phyloP scores from a whole-genome alignment of 2,888 invertebrate genomes.

The Caenorhabditis doughertyi region DNA sequence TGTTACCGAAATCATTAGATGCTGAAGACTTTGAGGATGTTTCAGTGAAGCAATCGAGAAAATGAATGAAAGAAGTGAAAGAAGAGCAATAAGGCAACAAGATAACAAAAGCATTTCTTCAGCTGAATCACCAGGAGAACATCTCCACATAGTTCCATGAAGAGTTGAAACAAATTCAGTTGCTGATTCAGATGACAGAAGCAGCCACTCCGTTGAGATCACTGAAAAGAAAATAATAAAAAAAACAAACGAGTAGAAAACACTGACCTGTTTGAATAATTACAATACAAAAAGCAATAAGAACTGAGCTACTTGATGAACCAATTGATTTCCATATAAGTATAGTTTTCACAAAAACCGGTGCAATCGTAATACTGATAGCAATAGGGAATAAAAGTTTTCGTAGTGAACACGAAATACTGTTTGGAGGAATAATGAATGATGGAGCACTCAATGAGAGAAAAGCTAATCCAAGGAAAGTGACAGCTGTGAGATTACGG shows the following conservation, averaged over 20 bases:
- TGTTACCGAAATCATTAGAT: constrained; percentile 67
- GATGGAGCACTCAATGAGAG: constrained; percentile 74
- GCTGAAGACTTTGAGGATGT: constrained; percentile 68
- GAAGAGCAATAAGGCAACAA: constrained; percentile 60
- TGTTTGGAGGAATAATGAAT: constrained; percentile 77
- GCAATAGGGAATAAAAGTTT: constrained; percentile 74
- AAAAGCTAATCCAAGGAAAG: constrained; percentile 72
- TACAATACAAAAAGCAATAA: constrained; percentile 58
- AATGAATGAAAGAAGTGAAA: constrained; percentile 66
- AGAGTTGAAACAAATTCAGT: constrained; percentile 66
- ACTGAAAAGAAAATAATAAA: constrained; percentile 62
- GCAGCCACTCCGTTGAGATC: constrained; percentile 72
- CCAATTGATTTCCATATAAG: constrained; percentile 57
- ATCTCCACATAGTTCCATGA: constrained; percentile 72
- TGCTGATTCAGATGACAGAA: constrained; percentile 67
- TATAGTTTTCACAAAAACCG: constrained; percentile 73
- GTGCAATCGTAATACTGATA: constrained; percentile 72
- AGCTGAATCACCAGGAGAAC: constrained; percentile 67
- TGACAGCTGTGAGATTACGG: constrained; percentile 72
- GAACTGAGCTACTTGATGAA: constrained; percentile 49
- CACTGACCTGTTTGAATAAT: constrained; percentile 63
- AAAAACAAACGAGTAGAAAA: too few species aligned
- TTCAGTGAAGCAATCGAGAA: constrained; percentile 66
- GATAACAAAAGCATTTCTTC: constrained; percentile 59
- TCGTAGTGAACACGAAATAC: constrained; percentile 72